Evolutionary conservation across 2,888 invertebrate species (phyloP).

Genomic region (Lasiommata megera): DNA sequence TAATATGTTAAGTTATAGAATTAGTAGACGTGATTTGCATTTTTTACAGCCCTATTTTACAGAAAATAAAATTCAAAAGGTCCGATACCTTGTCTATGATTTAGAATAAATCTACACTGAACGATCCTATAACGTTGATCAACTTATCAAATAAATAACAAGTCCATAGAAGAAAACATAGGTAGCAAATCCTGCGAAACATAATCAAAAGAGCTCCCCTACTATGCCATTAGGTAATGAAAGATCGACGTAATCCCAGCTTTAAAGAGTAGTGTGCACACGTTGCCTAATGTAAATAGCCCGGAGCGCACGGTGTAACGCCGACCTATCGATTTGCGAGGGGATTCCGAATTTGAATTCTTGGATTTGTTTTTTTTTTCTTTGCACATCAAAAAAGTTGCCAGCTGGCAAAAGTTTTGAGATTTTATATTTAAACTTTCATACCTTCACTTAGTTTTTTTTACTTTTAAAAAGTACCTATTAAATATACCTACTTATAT

Average conservation of each 20-base stretch:
- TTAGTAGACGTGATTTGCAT: no score
- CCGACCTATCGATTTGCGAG: conserved; percentile 46
- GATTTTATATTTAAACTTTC: neutral
- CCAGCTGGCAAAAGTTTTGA: conserved; percentile 9
- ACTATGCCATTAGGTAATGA: conserved; percentile 61
- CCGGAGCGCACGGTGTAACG: conserved; percentile 45
- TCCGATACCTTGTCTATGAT: no score
- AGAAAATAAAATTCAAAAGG: no score
- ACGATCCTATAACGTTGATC: neutral
- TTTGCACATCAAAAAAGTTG: conserved; percentile 28
- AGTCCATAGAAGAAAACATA: neutral
- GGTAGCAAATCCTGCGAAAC: conserved; percentile 12
- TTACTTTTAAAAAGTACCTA: no score
- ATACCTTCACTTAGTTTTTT: no score
- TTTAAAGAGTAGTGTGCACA: conserved; percentile 43
- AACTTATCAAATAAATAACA: neutral
- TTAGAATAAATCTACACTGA: no score
- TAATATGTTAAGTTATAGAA: no score
- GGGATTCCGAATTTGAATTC: conserved; percentile 58
- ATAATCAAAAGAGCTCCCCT: conserved; percentile 30
- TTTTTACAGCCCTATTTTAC: no score
- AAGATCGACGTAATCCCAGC: conserved; percentile 61
- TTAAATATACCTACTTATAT: no score
- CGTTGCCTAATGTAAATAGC: conserved; percentile 57
- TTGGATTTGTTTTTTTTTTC: conserved; percentile 41